phyloP scores from a whole-genome alignment of 1,140 invertebrate species.

The Pissodes strobi region DNA sequence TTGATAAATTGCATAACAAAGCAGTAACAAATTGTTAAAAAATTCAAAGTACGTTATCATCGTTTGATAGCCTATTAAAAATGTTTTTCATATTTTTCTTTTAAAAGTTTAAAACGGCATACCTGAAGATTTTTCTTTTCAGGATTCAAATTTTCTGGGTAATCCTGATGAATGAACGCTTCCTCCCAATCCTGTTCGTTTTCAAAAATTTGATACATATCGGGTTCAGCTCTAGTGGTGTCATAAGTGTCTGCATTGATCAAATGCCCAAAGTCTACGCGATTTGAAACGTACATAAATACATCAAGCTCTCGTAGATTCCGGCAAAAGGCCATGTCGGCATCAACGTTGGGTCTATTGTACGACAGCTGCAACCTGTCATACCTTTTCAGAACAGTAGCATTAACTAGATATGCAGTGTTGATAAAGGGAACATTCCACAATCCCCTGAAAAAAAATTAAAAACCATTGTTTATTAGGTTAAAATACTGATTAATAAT shows the following conservation, averaged over 20 bases:
- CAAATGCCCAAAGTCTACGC: slow-evolving; percentile 86
- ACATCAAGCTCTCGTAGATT: slow-evolving; percentile 75
- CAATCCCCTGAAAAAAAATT: slow-evolving; percentile 81
- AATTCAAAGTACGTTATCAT: too few species aligned
- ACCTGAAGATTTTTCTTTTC: slow-evolving; percentile 69
- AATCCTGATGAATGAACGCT: slow-evolving; percentile 83
- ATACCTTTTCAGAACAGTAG: slow-evolving; percentile 64
- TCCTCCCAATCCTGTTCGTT: slow-evolving; percentile 93
- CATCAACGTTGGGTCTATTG: slow-evolving; percentile 69
- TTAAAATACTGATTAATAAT: too few species aligned
- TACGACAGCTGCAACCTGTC: slow-evolving; percentile 61
- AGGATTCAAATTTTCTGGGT: slow-evolving; percentile 72
- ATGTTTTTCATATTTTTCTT: too few species aligned
- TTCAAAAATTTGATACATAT: slow-evolving; percentile 90
- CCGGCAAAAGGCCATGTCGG: slow-evolving; percentile 91
- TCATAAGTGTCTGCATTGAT: slow-evolving; percentile 85
- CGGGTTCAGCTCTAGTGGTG: slow-evolving; percentile 73
- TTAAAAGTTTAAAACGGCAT: slow-evolving; percentile 40
- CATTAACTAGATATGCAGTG: slow-evolving; percentile 83
- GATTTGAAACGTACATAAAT: slow-evolving; percentile 92
- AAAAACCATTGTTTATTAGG: too few species aligned
- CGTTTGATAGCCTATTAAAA: too few species aligned
- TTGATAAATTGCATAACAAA: too few species aligned
- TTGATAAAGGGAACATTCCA: slow-evolving; percentile 97
- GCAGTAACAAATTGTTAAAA: too few species aligned